Evolutionary conservation across 2,113 vertebrate genomes (phyloP), one percentile per base, ranked within the genome.

Genomic region (Melozone crissalis): DNA sequence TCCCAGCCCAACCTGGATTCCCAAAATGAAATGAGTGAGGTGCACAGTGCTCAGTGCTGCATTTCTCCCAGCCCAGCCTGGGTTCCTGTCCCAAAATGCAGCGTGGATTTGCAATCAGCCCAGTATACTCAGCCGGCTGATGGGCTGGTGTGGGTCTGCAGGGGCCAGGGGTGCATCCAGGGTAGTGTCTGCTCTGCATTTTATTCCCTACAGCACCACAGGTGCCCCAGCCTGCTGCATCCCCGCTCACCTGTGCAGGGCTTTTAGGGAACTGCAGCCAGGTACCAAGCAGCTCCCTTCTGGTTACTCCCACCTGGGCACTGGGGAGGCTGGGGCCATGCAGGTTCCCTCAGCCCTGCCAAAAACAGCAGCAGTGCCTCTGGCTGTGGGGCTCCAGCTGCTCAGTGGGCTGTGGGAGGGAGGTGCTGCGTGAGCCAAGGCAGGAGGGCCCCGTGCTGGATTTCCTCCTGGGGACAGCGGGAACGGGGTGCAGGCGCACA

Each of bases 291-390:
- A 58, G 28, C 20, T 74, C 26, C 5, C 0, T 37, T 73, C 58
- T 2, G 0, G n/a, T 76, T 58, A 35, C 39, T 39, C 63, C 26
- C 1, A 0, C 49, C 18, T 57, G 30, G n/a, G 39, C 9, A 1
- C 55, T 24, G 39, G 15, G 11, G 28, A 63, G 5, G 23, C 4
- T 54, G 63, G 39, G 79, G 37, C 23, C 2, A 0, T 5, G 26
- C 52, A 65, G 47, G 33, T 82, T 91, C 82, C 62, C 89, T 75
- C 49, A 79, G 66, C 33, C 69, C 30, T 61, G 28, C 52, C 2
- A 3, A 67, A 92, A 89, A 47, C 3, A 92, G 30, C 67, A 62
- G 68, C 47, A 39, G 7, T 54, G 91, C 33, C 67, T 67, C 65
- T 84, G 76, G 54, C 63, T 86, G 39, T 30, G 76, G 52, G 55